Evolutionary conservation across 2,888 invertebrate species (phyloP).

Genomic region (Lasioglossum pauxillum): DNA sequence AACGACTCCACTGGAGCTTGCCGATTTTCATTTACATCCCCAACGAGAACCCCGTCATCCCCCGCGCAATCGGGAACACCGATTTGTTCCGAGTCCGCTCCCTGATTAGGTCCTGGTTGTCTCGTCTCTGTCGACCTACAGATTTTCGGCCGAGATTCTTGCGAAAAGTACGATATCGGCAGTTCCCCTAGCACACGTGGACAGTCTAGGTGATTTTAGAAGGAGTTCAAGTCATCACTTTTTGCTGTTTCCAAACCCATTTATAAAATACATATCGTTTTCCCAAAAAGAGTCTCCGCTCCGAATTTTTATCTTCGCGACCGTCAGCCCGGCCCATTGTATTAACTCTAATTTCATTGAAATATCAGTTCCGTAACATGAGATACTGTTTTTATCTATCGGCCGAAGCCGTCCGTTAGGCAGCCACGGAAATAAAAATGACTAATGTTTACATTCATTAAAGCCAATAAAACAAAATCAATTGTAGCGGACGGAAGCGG

Average conservation of each 20-base stretch:
- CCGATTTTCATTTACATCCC: constrained; percentile 39
- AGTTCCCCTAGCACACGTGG: neutral
- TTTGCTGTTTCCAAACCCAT: neutral
- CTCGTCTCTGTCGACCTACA: neutral
- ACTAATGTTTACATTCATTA: constrained; percentile 11
- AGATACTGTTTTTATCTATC: neutral
- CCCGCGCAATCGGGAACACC: neutral
- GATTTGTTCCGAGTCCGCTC: neutral
- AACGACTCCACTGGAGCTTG: neutral
- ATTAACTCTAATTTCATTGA: neutral
- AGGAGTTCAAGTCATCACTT: neutral
- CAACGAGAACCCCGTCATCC: neutral
- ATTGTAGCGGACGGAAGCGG: neutral
- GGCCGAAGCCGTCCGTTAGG: neutral
- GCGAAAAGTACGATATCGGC: neutral
- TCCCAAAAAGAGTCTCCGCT: neutral
- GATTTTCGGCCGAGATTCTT: constrained; percentile 3
- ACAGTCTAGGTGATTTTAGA: neutral
- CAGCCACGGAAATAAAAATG: neutral
- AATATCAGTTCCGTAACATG: neutral
- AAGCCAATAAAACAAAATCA: neutral
- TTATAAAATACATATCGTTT: neutral
- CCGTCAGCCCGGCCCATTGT: neutral
- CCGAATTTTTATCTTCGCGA: neutral
- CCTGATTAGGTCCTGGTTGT: constrained; percentile 9